Evolutionary conservation across 2,113 vertebrate species (phyloP), one percentile per base, ranked within the genome.

Genomic region (Plotosus lineatus): DNA sequence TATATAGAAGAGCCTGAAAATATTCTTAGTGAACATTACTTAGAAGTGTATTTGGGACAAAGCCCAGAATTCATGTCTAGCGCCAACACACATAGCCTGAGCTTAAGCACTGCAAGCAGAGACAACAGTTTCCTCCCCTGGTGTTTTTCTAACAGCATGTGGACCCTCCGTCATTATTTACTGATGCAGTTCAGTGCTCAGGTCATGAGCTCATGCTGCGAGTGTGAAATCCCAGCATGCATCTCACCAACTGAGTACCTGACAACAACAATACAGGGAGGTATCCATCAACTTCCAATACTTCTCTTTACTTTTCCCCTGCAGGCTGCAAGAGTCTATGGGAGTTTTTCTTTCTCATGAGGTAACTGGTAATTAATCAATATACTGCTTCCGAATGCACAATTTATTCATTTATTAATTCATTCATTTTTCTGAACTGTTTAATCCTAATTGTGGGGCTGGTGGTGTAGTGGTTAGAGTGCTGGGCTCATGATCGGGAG

Each of bases 171-270:
- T 51, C 42, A 36, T 73, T 51, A 51, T 73, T 73, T 73, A 73
- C 69, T 4, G 69, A 51, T 73, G 69, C 69, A 51, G 69, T 51
- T 51, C 69, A 51, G 69, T 10, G 9, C 46, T 73, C 69, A 33
- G 69, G 69, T 73, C 69, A 10, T 73, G 69, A 73, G 69, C 69
- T 51, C 69, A 73, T 51, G 69, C 69, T 73, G 69, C 19, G 46
- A 51, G 46, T 73, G 69, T 73, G 69, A 73, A 73, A 73, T 73
- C 69, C 69, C 69, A 73, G 69, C 69, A 73, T 73, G 69, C 69
- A 51, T 73, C 69, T 73, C 69, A 33, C 69, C 69, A 46, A 73
- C 69, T 36, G 69, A 51, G 69, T 73, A 51, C 69, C 69, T 73
- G 69, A 73, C 69, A 73, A 73, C 69, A 51, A 36, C 48, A 9